Conservation (phyloP, 2,888 invertebrate genomes). For the Lithophane ornitopus region DNA sequence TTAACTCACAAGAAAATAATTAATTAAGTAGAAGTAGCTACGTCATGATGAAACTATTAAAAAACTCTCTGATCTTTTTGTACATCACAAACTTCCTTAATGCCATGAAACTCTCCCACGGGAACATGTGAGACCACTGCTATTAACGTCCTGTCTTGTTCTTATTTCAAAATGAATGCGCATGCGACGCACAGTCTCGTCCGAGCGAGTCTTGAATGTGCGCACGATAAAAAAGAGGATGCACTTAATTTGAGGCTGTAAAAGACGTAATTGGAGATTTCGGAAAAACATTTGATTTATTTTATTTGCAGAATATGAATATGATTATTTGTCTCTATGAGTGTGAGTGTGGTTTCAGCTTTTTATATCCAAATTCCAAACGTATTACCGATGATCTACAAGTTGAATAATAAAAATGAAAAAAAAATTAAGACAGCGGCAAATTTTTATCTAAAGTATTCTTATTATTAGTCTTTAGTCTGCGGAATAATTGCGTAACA, state of each 20-base stretch:
- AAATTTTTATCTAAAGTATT: not conserved
- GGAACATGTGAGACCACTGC: constrained; percentile 37
- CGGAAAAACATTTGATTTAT: not conserved
- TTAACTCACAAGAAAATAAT: not conserved
- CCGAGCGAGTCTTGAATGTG: not conserved
- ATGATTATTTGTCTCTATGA: too few species aligned
- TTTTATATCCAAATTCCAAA: not conserved
- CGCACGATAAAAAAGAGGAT: constrained; percentile 23
- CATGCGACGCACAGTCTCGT: constrained; percentile 26
- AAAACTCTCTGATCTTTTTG: constrained; percentile 1
- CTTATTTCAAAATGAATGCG: constrained; percentile 50
- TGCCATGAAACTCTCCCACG: constrained; percentile 46
- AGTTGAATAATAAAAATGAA: not conserved
- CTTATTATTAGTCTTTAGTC: too few species aligned
- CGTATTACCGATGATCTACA: too few species aligned
- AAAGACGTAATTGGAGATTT: not conserved
- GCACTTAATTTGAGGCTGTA: constrained; percentile 7
- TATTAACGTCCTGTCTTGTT: constrained; percentile 33
- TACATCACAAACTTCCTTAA: constrained; percentile 6
- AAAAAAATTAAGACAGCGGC: not conserved
- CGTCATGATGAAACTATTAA: constrained; percentile 22
- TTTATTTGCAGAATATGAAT: not conserved
- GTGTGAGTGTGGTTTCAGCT: not conserved
- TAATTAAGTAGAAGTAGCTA: not conserved
- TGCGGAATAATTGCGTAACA: too few species aligned